Evolutionary conservation across 2,113 vertebrate genomes (phyloP), one percentile per base, ranked within the genome.

Genomic region (Rhinopomastus cyanomelas): DNA sequence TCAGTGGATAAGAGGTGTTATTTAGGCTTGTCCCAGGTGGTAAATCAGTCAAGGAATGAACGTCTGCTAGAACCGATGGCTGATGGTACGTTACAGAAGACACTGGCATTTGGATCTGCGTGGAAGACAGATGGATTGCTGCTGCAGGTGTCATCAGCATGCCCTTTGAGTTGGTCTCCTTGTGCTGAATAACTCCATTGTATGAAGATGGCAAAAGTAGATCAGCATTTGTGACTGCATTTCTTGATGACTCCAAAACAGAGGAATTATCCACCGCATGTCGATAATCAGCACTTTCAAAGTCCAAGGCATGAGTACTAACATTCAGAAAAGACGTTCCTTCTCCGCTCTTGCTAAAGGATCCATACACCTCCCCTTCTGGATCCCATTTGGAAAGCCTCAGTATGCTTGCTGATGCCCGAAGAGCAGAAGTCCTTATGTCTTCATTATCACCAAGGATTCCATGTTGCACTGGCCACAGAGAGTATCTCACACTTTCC

Each of bases 221-320:
- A 0, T 1, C 8, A 61, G 67, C 52, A 46, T 59, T 66, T 44
- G 48, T 69, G 39, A 78, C 0, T 53, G 57, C 62, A 78, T 69
- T 46, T 76, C 67, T 55, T 25, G 78, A 52, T 46, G 46, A 18
- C 23, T 88, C 87, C 89, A 94, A 69, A 88, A 77, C 8, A 64
- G 72, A 75, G 87, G 80, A 77, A 8, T 52, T 25, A 86, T 48
- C 66, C 69, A 16, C 18, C 78, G 84, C 76, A 88, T 0, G 18
- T 82, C 57, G 74, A 64, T 91, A 65, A 59, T 60, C 66, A 67
- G 34, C 19, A 51, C 69, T 55, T 83, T 95, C 80, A 94, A 95
- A 88, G 79, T 91, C 65, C 42, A 67, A 77, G 48, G 17, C 29
- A 66, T 37, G 23, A 37, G 80, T 49, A 52, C 17, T 68, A 91